A percentile compares a stretch with the other conserved stretches of the same genome.
These are phyloP conservation scores for Amphilophus citrinellus DNA, from an alignment of 2,113 vertebrate species.

Conservation along the genomic window DNA sequence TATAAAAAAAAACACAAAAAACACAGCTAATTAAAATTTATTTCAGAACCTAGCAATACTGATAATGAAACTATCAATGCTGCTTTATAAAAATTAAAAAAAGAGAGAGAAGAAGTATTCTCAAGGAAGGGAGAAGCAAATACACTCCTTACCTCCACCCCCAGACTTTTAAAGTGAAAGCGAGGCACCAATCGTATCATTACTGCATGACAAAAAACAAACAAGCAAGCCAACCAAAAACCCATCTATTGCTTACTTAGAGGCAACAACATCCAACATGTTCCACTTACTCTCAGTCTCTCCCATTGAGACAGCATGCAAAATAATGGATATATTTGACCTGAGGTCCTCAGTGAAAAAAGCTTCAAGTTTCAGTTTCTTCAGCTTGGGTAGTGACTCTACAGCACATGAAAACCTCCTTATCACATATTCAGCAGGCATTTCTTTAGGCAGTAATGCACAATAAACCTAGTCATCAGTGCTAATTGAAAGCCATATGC, in stretches of 20 bases:
- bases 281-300: not conserved
- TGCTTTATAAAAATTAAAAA: not conserved
- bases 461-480: slow-evolving; percentile 11
- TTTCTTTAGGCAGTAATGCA: slow-evolving; percentile 4
- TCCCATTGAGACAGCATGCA: not conserved
- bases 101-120: no score
- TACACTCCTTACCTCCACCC: no score
- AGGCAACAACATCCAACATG: not conserved
- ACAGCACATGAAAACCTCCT: not conserved
- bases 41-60: not conserved
- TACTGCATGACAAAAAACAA: not conserved
- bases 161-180: no score
- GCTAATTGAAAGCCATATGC: not conserved
- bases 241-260: not conserved
- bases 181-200: not conserved
- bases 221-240: not conserved
- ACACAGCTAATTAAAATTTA: not conserved
- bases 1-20: not conserved
- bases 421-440: not conserved
- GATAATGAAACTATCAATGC: not conserved
- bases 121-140: no score
- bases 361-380: not conserved
- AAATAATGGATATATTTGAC: not conserved
- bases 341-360: not conserved
- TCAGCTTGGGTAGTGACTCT: not conserved